phyloP scores from a whole-genome alignment of 2,888 invertebrate genomes.

The Melangyna quadrimaculata region DNA sequence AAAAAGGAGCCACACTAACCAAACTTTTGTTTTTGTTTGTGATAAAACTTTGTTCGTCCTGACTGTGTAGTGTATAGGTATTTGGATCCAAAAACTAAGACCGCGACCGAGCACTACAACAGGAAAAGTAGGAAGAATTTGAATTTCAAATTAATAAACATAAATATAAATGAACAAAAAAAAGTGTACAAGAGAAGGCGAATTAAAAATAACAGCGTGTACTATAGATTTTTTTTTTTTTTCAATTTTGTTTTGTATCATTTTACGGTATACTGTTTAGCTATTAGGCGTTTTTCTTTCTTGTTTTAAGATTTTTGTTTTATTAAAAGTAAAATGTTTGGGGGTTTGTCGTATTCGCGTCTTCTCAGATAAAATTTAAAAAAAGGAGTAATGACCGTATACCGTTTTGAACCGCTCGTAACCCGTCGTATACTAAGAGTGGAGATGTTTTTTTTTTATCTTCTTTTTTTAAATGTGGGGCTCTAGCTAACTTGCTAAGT shows the following conservation, averaged over 20 bases:
- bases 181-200: background rate
- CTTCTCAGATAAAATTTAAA: background rate
- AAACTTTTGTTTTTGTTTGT: background rate
- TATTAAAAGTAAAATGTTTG: background rate
- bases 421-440: background rate
- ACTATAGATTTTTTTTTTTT: background rate
- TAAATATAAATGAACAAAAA: background rate
- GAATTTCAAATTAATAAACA: background rate
- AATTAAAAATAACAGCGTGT: constrained; percentile 53
- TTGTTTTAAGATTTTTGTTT: background rate
- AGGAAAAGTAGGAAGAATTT: background rate
- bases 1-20: background rate
- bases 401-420: constrained; percentile 9
- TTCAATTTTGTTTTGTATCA: background rate
- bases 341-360: background rate
- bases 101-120: background rate
- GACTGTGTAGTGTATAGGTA: no score
- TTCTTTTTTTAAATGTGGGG: background rate
- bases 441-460: background rate
- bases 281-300: background rate
- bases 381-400: background rate
- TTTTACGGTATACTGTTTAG: background rate
- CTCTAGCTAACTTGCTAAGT: background rate
- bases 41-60: background rate
- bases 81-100: background rate